Base-by-base conservation (phyloP, 2,797 vertebrate species). In the Melanotaenia boesemani region DNA sequence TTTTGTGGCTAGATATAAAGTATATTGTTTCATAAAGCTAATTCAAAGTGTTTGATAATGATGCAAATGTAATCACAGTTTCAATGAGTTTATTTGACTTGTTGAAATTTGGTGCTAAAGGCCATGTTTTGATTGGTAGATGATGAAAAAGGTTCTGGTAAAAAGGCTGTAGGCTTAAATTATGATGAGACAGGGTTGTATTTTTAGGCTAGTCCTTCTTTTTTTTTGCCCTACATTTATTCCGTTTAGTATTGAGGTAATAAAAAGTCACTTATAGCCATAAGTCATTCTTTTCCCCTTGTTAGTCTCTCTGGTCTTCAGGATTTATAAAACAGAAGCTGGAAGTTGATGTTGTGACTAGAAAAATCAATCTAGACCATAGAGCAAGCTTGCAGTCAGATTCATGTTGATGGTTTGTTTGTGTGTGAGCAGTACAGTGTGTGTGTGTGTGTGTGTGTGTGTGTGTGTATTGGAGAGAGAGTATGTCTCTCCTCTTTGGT, bases 361-460 rank as follows among this genome's bases (percentile, higher is more conserved):
- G 56, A 57, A 84, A 88, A 84, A 88, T 85, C 83, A 84, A 81
- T 88, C 63, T 76, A 65, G 67, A 88, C 75, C 67, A 74, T 70
- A 46, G 62, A 79, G 60, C 30, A 63, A 70, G 48, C 54, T 13
- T 75, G 62, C 70, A 64, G 68, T 76, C 72, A 81, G 72, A 77
- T 77, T 66, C 74, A 46, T 72, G 75, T 79, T 86, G 72, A 88
- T 81, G 82, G 60, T 68, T 58, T 37, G 24, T 24, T 65, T 79
- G 12, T 77, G 55, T 76, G 44, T 75, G n/a, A 68, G 44, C 81
- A 24, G 52, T 54, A 26, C 4, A 26, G 66, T 72, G 63, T 80
- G 24, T 72, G 65, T 78, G 64, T 68, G 72, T 77, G 41, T 41
- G 34, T 55, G 68, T 15, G 64, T 68, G 72, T 77, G 41, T 41